Evolutionary conservation across 35 echinoderm and acorn worm genomes (phyloP).

Genomic region (Stichopus chloronotus): DNA sequence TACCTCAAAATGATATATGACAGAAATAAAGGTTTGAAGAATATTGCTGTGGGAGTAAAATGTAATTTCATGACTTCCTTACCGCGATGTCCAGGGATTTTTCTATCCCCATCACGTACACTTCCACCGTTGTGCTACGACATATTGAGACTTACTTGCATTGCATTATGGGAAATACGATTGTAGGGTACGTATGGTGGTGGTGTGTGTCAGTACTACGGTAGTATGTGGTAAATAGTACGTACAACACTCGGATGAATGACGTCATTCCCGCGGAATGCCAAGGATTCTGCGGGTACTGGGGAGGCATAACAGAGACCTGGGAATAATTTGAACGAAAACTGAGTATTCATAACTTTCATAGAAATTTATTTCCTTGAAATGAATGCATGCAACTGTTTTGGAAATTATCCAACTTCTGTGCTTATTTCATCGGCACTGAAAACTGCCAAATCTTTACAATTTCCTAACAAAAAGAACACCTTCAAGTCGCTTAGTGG

Average conservation of each 20-base stretch:
- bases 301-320: conserved; percentile 1
- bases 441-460: too few species aligned
- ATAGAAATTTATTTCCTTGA: too few species aligned
- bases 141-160: conserved; percentile 53
- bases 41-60: neutral
- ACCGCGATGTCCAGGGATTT: conserved; percentile 67
- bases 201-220: neutral
- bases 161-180: conserved; percentile 48
- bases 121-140: conserved; percentile 49
- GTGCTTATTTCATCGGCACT: too few species aligned
- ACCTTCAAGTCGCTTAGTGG: too few species aligned
- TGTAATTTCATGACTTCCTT: conserved; percentile 12
- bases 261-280: conserved; percentile 58
- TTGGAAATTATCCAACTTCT: too few species aligned
- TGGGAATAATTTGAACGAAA: conserved; percentile 7
- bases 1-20: neutral
- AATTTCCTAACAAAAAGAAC: too few species aligned
- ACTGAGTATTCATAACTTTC: neutral
- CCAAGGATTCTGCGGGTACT: conserved; percentile 54
- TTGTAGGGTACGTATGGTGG: neutral
- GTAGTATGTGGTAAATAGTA: neutral
- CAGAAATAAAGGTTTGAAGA: neutral
- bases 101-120: conserved; percentile 64
- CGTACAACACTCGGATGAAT: neutral
- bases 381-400: too few species aligned